Conservation (phyloP, 2,113 vertebrate species). For the Sylvietta virens region DNA sequence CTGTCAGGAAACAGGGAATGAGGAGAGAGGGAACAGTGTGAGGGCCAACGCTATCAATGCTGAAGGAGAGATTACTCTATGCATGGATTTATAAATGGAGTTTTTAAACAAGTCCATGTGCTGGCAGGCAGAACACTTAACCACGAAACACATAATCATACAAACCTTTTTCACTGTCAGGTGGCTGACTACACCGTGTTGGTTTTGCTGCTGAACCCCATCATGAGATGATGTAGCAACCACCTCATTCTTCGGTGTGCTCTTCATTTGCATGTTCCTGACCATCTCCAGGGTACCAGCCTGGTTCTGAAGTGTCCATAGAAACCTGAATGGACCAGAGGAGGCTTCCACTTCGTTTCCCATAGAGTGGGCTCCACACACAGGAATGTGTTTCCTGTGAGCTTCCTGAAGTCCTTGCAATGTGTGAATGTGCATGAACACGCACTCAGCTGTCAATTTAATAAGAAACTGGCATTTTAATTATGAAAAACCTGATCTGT, state of each 20-base stretch:
- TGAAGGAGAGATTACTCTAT: background rate
- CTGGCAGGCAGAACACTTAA: background rate
- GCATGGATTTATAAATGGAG: background rate
- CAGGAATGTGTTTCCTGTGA: background rate
- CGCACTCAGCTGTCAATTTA: background rate
- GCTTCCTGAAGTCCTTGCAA: background rate
- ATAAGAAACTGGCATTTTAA: background rate
- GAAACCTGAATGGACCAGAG: background rate
- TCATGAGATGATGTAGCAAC: rapidly evolving
- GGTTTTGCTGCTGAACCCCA: background rate
- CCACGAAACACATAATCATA: background rate
- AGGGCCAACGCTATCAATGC: background rate
- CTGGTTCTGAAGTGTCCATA: background rate
- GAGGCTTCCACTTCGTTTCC: background rate
- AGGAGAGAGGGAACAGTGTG: background rate
- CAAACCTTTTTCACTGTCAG: background rate
- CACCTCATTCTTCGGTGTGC: background rate
- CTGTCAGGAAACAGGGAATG: background rate
- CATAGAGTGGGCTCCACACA: background rate
- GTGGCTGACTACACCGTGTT: background rate
- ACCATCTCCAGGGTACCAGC: background rate
- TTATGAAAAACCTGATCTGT: background rate
- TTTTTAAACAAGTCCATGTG: background rate
- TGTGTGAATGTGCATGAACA: background rate
- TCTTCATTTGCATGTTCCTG: background rate